Percentiles rank a stretch among this genome's conserved stretches.
These are phyloP conservation scores for Parapristionchus giblindavisi DNA, from an alignment of 2,888 invertebrate genomes.

Conservation along the genomic window DNA sequence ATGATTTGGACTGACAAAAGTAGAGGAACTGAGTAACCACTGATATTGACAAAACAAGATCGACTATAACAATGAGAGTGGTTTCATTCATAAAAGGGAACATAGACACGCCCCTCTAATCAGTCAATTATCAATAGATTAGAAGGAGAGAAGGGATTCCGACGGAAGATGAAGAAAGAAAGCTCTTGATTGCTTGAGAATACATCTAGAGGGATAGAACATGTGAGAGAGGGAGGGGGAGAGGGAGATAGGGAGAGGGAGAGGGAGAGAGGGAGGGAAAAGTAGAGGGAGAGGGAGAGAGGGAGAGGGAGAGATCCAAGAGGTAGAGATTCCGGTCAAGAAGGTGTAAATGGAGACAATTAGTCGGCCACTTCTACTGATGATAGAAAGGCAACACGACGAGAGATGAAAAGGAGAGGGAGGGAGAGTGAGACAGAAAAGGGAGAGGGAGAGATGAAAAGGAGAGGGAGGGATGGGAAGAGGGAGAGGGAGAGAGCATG, in stretches of 20 bases:
- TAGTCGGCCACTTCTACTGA: no score
- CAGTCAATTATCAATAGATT: not conserved
- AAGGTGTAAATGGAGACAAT: no score
- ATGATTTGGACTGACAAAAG: no score
- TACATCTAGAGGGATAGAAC: not conserved
- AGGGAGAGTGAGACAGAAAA: not conserved
- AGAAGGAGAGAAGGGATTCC: not conserved
- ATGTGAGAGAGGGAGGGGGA: not conserved
- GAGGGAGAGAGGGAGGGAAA: not conserved
- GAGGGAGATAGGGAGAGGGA: not conserved
- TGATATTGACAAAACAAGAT: no score
- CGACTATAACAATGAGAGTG: not conserved
- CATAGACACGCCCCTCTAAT: not conserved
- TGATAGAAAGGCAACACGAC: not conserved
- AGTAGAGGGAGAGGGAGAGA: not conserved
- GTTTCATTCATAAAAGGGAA: not conserved
- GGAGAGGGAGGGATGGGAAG: constrained; percentile 10
- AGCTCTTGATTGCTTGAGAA: not conserved
- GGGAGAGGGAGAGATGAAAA: not conserved
- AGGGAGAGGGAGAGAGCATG: not conserved
- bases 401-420: not conserved
- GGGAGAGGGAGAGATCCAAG: no score
- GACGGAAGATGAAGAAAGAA: not conserved
- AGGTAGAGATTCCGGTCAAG: no score
- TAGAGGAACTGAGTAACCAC: no score